phyloP scores from a whole-genome alignment of 2,797 vertebrate genomes.

The Hypotaenidia philippensis region DNA sequence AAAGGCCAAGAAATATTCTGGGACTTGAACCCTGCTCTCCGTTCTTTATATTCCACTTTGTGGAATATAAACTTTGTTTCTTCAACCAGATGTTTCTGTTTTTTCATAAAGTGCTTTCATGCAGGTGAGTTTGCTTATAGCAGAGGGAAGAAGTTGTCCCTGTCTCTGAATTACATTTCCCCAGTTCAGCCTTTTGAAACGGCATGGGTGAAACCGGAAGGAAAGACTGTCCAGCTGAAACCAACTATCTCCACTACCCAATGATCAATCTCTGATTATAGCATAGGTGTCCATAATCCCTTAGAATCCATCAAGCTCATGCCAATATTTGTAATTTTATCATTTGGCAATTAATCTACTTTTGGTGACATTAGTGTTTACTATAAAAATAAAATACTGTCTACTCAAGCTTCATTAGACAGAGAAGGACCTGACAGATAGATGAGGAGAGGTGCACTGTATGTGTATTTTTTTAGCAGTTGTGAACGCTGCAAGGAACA shows the following conservation, averaged over 20 bases:
- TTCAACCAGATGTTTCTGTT: not conserved
- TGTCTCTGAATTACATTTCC: not conserved
- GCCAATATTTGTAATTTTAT: conserved; percentile 60
- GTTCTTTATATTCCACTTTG: not conserved
- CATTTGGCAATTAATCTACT: conserved; percentile 55
- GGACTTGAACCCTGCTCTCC: not conserved
- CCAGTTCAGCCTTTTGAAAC: not conserved
- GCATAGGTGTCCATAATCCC: conserved; percentile 41
- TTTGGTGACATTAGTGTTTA: not conserved
- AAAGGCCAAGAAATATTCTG: not conserved
- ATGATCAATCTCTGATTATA: conserved; percentile 1
- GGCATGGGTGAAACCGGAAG: not conserved
- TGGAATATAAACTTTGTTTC: not conserved
- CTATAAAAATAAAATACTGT: conserved; percentile 31
- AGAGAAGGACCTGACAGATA: not conserved
- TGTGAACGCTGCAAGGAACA: not conserved
- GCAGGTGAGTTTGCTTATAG: not conserved
- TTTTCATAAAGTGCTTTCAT: not conserved
- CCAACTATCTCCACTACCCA: not conserved
- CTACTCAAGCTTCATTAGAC: not conserved
- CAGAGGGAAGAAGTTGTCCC: not conserved
- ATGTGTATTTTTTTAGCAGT: not conserved
- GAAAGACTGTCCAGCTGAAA: conserved; percentile 30
- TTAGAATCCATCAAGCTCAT: conserved; percentile 39
- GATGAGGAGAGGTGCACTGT: not conserved